Percentiles rank a stretch among this genome's conserved stretches.
Conservation (phyloP, 2,113 vertebrate genomes). For the Dipodomys merriami region DNA sequence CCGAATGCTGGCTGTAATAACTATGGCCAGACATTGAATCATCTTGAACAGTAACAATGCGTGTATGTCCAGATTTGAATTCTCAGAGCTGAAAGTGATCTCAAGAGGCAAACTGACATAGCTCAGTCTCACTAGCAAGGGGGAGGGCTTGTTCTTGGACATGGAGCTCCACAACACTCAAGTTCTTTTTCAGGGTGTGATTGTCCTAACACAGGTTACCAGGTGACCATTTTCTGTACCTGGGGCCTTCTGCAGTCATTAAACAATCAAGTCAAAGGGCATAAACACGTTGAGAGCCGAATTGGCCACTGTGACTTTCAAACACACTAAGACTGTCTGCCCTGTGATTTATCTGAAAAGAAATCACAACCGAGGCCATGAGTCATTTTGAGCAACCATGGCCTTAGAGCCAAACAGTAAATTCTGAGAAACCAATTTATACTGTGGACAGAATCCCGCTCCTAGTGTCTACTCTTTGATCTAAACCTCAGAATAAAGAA, state of each 20-base stretch:
- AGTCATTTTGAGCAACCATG: constrained; percentile 45
- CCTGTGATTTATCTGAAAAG: constrained; percentile 67
- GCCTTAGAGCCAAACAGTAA: constrained; percentile 49
- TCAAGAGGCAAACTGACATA: background rate
- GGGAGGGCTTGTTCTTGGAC: background rate
- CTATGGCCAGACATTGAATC: background rate
- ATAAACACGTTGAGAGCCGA: background rate
- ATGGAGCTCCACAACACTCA: background rate
- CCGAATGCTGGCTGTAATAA: background rate
- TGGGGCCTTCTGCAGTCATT: constrained; percentile 24
- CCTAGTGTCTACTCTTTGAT: constrained; percentile 33
- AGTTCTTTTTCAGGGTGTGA: background rate
- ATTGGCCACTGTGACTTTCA: constrained; percentile 19
- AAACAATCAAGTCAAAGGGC: constrained; percentile 19
- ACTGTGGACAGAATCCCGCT: constrained; percentile 39
- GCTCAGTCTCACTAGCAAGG: background rate
- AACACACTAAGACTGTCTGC: background rate
- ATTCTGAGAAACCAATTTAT: constrained; percentile 68
- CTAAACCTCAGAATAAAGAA: constrained; percentile 47
- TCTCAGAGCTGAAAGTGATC: background rate
- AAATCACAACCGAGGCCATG: background rate
- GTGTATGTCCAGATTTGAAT: background rate
- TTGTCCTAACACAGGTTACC: background rate
- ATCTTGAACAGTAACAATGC: background rate
- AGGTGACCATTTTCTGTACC: background rate